These are phyloP conservation scores for Orthosia cruda DNA, from an alignment of 2,888 invertebrate species.

Conservation along the genomic window DNA sequence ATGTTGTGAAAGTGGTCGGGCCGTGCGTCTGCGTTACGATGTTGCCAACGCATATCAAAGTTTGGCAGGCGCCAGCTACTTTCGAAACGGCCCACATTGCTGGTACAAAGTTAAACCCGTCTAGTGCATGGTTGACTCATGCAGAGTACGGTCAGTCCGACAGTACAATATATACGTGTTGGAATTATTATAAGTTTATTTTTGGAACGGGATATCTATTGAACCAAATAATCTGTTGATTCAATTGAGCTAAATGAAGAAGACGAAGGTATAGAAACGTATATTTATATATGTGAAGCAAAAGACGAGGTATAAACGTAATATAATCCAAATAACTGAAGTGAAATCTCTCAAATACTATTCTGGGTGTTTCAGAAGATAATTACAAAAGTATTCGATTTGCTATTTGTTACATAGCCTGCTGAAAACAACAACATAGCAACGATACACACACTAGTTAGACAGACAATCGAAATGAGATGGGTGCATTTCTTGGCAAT, in stretches of 20 bases:
- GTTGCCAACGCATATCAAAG: slow-evolving; percentile 84
- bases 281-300: background rate
- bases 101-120: slow-evolving; percentile 76
- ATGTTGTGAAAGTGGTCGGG: slow-evolving; percentile 80
- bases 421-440: slow-evolving; percentile 10
- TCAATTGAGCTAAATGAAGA: slow-evolving; percentile 28
- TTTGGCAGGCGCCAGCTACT: slow-evolving; percentile 86
- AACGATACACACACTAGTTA: background rate
- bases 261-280: background rate
- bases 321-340: background rate
- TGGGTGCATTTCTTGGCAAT: slow-evolving; percentile 43
- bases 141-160: slow-evolving; percentile 31
- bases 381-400: background rate
- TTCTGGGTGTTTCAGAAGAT: background rate
- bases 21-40: slow-evolving; percentile 71
- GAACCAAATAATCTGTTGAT: slow-evolving; percentile 39
- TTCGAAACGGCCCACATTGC: slow-evolving; percentile 83
- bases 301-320: background rate
- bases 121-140: slow-evolving; percentile 76
- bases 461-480: slow-evolving; percentile 21
- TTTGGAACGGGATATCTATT: slow-evolving; percentile 32
- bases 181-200: slow-evolving; percentile 56
- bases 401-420: background rate
- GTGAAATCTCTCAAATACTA: background rate
- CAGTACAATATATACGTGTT: slow-evolving; percentile 38